Percentiles rank a stretch among this genome's conserved stretches.
phyloP scores from a whole-genome alignment of 1,140 invertebrate genomes.

The Drosophila albomicans region DNA sequence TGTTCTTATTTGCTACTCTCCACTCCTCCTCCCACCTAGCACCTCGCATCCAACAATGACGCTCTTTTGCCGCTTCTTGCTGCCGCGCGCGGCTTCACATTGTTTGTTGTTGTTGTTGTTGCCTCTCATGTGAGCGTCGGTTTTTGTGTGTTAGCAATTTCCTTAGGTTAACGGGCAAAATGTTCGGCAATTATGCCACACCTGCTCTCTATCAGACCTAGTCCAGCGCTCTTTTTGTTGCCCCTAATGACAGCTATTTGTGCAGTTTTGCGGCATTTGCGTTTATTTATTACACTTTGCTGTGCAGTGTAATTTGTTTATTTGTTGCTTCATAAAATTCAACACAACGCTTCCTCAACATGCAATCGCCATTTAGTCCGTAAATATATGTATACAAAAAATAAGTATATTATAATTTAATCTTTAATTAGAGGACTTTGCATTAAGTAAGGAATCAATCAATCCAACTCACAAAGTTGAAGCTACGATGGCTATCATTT shows the following conservation, averaged over 20 bases:
- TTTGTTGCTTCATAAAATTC: slow-evolving; percentile 69
- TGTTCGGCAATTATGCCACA: slow-evolving; percentile 78
- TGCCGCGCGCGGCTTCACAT: background rate
- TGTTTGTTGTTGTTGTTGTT: background rate
- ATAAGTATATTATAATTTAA: background rate
- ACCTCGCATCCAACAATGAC: no score
- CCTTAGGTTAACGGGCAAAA: slow-evolving; percentile 54
- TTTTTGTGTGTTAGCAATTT: slow-evolving; percentile 56
- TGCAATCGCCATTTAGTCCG: slow-evolving; percentile 19
- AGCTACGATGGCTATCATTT: background rate
- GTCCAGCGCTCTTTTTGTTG: slow-evolving; percentile 40
- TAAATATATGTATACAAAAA: background rate
- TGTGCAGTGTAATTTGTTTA: slow-evolving; percentile 72
- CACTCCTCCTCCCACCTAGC: no score
- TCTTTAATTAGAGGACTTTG: no score
- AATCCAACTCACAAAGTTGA: no score
- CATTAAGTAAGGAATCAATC: no score
- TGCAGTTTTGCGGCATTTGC: slow-evolving; percentile 79
- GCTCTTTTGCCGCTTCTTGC: no score
- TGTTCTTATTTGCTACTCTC: slow-evolving; percentile 48
- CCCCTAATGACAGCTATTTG: slow-evolving; percentile 78
- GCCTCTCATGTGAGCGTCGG: slow-evolving; percentile 20
- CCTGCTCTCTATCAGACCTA: slow-evolving; percentile 63
- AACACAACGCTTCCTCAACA: slow-evolving; percentile 26
- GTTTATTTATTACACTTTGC: slow-evolving; percentile 74